Conservation (phyloP, 1,140 invertebrate genomes). For the Triops cancriformis region DNA sequence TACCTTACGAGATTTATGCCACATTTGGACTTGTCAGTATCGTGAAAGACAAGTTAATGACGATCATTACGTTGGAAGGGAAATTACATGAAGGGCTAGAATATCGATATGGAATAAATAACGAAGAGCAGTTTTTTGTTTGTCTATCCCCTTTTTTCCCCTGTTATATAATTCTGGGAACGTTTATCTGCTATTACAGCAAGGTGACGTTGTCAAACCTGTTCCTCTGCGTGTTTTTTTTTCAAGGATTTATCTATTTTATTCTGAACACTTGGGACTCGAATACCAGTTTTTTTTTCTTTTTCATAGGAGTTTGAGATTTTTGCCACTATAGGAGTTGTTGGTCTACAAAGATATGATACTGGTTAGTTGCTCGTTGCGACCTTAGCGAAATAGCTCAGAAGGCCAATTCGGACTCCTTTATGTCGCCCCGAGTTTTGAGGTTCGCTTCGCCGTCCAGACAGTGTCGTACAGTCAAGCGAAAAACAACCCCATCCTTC, state of each 20-base stretch:
- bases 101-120: too few relatives aligned
- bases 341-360: too few relatives aligned
- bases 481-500: not conserved
- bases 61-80: too few relatives aligned
- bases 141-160: not conserved
- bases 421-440: not conserved
- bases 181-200: not conserved
- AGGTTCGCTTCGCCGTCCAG: not conserved
- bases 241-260: not conserved
- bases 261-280: not conserved
- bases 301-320: not conserved
- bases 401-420: too few relatives aligned
- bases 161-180: not conserved
- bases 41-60: too few relatives aligned
- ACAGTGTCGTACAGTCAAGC: not conserved
- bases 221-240: not conserved
- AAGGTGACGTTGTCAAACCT: not conserved
- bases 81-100: too few relatives aligned
- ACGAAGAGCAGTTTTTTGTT: too few relatives aligned
- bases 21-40: too few relatives aligned
- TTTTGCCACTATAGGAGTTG: not conserved
- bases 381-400: too few relatives aligned
- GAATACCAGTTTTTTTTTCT: not conserved
- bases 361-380: too few relatives aligned
- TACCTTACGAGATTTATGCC: too few relatives aligned